phyloP scores from a whole-genome alignment of 2,113 vertebrate genomes.

The Bos taurus region ARS-UCD2.0 NC_037342.1:73141001-73141500 shows the following conservation, averaged over 20 bases:
- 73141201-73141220: slow-evolving; percentile 22
- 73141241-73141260: slow-evolving; percentile 72
- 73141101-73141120: slow-evolving; percentile 46
- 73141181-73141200: slow-evolving; percentile 13
- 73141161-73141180: neutral
- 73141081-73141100: slow-evolving; percentile 30
- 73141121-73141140: slow-evolving; percentile 56
- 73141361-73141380: neutral
- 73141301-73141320: slow-evolving; percentile 64
- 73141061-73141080: neutral
- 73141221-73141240: slow-evolving; percentile 62
- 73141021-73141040: slow-evolving; percentile 52
- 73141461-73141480: neutral
- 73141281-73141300: slow-evolving; percentile 71
- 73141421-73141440: neutral
- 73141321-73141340: slow-evolving; percentile 56
- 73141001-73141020: slow-evolving; percentile 28
- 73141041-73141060: neutral
- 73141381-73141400: slow-evolving; percentile 21
- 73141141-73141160: slow-evolving; percentile 52
- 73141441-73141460: neutral
- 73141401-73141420: slow-evolving; percentile 1
- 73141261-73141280: slow-evolving; percentile 68
- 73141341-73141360: slow-evolving; percentile 52
- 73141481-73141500: neutral